Evolutionary conservation across 2,888 invertebrate genomes (phyloP), one percentile per base, ranked within the genome.

Genomic region (Rhaphigaster nebulosa): DNA sequence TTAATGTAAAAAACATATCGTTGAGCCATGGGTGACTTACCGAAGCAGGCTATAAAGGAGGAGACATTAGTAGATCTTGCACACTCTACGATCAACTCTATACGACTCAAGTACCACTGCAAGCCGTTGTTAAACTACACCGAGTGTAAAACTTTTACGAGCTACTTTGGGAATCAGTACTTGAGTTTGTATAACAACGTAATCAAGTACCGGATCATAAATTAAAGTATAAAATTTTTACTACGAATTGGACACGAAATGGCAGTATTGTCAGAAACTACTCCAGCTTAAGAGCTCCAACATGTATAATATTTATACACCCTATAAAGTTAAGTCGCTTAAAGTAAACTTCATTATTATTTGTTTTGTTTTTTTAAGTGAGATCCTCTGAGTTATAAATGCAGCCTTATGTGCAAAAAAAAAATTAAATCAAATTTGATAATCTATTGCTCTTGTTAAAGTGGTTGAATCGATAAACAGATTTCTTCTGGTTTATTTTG

Each of bases 151-250:
- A 76, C 70, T 38, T 76, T 76, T 76, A 76, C 38, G 70, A 38
- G 70, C 70, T 76, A 76, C 70, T 76, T 76, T 38, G 70, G 38
- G 70, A 76, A 76, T 76, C 70, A 76, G 70, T 76, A 76, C 70
- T 76, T 76, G 70, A 76, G 70, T 76, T 76, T 76, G 34, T 76
- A 76, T 76, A 76, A 76, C 70, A 76, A 76, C 70, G 70, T 76
- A 76, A 76, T 76, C 70, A 76, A 76, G 70, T 76, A 76, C 70
- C 38, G 38, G 70, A 34, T 76, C 70, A 76, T 76, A 76, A 76
- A 76, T 76, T 76, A 76, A 76, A 76, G 70, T 38, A 76, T 76
- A 76, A 76, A 76, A 76, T 76, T 76, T 76, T 76, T 76, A 76
- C 70, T 76, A 76, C 70, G 70, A 76, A 76, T 76, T 38, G 70